These are phyloP conservation scores for Lepetodrilus schrolli DNA, from an alignment of 2,888 invertebrate species.

Conservation along the genomic window DNA sequence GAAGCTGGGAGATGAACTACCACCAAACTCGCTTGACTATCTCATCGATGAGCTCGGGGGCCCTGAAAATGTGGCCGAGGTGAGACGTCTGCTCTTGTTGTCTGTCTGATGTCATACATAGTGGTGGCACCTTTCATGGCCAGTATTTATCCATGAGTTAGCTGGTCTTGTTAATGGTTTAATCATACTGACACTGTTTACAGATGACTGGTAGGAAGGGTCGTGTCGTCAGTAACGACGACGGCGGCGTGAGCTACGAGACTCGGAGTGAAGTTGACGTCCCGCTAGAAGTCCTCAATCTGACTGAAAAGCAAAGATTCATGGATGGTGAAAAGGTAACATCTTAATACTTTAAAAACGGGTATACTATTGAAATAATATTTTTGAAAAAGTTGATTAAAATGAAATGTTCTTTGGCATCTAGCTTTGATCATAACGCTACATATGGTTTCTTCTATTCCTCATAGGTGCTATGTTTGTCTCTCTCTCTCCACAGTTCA, in stretches of 20 bases:
- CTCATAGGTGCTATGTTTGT: no score
- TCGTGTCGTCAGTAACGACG: constrained; percentile 85
- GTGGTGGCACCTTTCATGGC: no score
- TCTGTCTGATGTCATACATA: no score
- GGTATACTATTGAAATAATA: no score
- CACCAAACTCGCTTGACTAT: constrained; percentile 98
- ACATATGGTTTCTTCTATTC: no score
- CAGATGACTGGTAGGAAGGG: constrained; percentile 98
- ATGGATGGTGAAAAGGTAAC: constrained; percentile 97
- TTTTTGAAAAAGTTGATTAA: no score
- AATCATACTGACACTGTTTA: not conserved
- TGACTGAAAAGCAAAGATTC: constrained; percentile 88
- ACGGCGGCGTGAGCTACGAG: constrained; percentile 91
- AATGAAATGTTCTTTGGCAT: not conserved
- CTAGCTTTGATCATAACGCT: no score
- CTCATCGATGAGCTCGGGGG: constrained; percentile 98
- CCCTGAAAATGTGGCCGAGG: constrained; percentile 97
- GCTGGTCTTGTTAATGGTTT: not conserved
- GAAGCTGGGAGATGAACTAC: constrained; percentile 87
- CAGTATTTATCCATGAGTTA: not conserved
- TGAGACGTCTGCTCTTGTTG: constrained; percentile 60
- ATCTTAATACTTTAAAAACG: no score
- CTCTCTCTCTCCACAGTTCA: constrained; percentile 77
- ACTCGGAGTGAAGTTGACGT: constrained; percentile 95
- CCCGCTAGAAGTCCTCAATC: constrained; percentile 95